These are phyloP conservation scores for Pristiophorus japonicus DNA, from an alignment of 2,113 vertebrate species.

Conservation along the genomic window DNA sequence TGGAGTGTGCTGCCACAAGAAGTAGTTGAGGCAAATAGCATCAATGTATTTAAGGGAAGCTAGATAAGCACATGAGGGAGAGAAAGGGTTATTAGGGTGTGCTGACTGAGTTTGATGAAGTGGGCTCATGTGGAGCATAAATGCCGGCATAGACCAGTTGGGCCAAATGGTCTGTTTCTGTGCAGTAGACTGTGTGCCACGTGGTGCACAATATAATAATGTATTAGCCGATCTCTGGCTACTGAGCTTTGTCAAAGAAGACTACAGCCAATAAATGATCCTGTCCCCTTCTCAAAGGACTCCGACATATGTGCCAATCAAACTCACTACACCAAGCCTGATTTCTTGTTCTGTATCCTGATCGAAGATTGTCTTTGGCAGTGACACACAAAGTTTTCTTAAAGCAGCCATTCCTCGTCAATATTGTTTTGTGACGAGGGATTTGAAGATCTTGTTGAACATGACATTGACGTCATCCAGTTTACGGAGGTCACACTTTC, in stretches of 20 bases:
- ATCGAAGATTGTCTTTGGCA: not conserved
- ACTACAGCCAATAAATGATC: not conserved
- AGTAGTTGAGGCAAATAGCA: too few species aligned
- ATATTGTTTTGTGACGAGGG: not conserved
- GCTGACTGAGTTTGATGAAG: too few species aligned
- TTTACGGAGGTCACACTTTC: not conserved
- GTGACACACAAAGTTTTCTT: not conserved
- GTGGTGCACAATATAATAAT: not conserved
- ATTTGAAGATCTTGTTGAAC: not conserved
- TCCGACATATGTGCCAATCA: not conserved
- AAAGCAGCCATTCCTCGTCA: not conserved
- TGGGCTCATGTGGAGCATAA: too few species aligned
- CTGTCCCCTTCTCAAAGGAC: not conserved
- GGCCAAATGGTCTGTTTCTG: not conserved
- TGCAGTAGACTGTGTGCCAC: not conserved
- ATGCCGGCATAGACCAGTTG: not conserved
- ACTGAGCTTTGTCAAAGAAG: not conserved
- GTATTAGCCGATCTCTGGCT: not conserved
- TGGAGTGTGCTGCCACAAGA: too few species aligned
- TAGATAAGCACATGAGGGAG: too few species aligned
- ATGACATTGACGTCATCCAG: not conserved
- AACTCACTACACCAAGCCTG: not conserved
- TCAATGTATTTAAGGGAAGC: too few species aligned
- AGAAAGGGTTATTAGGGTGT: too few species aligned
- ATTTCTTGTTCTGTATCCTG: not conserved